Percentiles rank a stretch among this genome's conserved stretches.
Conservation (phyloP, 2,888 invertebrate genomes). For the Agriotes lineatus region DNA sequence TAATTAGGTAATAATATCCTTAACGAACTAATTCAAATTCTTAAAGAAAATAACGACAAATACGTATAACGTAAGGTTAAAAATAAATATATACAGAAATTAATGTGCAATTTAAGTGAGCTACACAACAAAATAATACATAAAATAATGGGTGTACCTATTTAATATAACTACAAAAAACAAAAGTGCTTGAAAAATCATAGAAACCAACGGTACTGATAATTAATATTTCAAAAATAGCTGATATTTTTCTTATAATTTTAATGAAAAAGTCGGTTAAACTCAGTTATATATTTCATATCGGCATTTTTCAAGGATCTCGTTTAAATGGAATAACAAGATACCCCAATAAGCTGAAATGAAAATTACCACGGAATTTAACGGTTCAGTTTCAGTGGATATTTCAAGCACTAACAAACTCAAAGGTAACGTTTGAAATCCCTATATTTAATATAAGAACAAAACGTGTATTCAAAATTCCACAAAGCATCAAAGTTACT, state of each 20-base stretch:
- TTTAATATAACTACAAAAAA: slow-evolving; percentile 57
- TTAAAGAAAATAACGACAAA: slow-evolving; percentile 20
- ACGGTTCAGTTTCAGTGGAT: slow-evolving; percentile 49
- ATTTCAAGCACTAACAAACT: slow-evolving; percentile 44
- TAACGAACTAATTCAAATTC: slow-evolving; percentile 30
- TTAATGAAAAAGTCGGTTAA: too few species aligned
- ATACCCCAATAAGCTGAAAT: too few species aligned
- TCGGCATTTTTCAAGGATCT: too few species aligned
- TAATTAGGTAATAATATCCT: slow-evolving; percentile 13
- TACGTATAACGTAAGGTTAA: slow-evolving; percentile 43
- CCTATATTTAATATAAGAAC: slow-evolving; percentile 47
- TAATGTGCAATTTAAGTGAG: slow-evolving; percentile 27
- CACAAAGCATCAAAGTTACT: slow-evolving; percentile 1
- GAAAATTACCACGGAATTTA: background rate
- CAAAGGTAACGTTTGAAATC: slow-evolving; percentile 26
- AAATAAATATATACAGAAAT: slow-evolving; percentile 43
- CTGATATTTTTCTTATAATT: too few species aligned
- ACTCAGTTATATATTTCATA: too few species aligned
- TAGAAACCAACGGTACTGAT: too few species aligned
- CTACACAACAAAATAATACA: slow-evolving; percentile 19
- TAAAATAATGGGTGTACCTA: slow-evolving; percentile 60
- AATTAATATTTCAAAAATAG: too few species aligned
- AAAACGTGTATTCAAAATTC: slow-evolving; percentile 50
- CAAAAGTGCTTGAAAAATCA: slow-evolving; percentile 30
- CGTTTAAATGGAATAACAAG: too few species aligned